Percentiles rank a stretch among this genome's conserved stretches.
phyloP scores from a whole-genome alignment of 2,797 vertebrate genomes.

The Sternotherus odoratus region DNA sequence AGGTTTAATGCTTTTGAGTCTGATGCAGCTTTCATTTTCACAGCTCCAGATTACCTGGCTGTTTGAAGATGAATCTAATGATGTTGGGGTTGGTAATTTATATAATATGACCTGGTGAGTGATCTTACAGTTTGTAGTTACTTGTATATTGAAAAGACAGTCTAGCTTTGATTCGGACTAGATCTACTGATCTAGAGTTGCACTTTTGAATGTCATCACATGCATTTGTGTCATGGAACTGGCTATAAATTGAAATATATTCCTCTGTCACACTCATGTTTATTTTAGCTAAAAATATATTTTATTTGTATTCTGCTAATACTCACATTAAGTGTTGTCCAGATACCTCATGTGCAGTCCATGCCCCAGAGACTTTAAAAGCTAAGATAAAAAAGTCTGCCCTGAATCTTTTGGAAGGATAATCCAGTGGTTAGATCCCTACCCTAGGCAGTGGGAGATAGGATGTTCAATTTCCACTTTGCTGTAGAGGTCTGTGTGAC shows the following conservation, averaged over 20 bases:
- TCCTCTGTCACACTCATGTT: not conserved
- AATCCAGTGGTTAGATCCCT: not conserved
- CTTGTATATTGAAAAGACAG: not conserved
- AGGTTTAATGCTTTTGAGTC: not conserved
- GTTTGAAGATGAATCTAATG: not conserved
- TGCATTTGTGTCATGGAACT: not conserved
- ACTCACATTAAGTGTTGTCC: not conserved
- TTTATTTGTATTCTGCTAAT: not conserved
- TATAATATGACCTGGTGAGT: not conserved
- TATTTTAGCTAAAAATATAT: not conserved
- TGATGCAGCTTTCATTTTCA: constrained; percentile 17
- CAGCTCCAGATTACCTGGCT: not conserved
- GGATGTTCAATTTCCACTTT: not conserved
- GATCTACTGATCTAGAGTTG: not conserved
- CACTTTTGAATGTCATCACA: not conserved
- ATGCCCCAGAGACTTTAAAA: constrained; percentile 7
- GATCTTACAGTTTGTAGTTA: not conserved
- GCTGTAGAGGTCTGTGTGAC: not conserved
- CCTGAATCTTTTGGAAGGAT: not conserved
- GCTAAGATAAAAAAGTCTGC: not conserved
- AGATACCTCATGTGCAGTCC: not conserved
- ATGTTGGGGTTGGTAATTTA: not conserved
- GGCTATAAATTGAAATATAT: not conserved
- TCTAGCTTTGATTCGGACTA: not conserved
- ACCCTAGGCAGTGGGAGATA: fast-evolving